Conservation (phyloP, 2,113 vertebrate species). For the Leucosticte australis region DNA sequence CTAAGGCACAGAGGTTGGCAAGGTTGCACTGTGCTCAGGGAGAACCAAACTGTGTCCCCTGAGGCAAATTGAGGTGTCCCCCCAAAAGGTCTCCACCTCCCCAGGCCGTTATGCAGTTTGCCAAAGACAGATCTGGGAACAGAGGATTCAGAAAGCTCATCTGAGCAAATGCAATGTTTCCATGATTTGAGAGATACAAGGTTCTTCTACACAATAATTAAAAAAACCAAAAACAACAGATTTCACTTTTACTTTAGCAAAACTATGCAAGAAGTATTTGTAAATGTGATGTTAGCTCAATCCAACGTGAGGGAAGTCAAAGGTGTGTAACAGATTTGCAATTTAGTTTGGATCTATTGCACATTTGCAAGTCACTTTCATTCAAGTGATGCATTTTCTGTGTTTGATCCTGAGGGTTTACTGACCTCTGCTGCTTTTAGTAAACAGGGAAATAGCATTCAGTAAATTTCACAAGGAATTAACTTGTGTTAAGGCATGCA, state of each 20-base stretch:
- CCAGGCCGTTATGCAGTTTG: accelerated
- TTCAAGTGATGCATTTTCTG: neutral
- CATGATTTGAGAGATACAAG: neutral
- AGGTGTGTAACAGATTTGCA: neutral
- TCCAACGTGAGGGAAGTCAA: neutral
- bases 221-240: neutral
- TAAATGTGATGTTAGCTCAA: neutral
- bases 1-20: neutral
- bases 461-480: neutral
- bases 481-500: neutral
- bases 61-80: neutral
- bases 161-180: neutral
- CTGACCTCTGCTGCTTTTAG: neutral
- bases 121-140: neutral
- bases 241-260: neutral
- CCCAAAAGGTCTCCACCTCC: neutral
- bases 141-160: neutral
- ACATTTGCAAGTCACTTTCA: neutral
- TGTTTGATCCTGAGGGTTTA: neutral
- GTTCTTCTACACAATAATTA: neutral
- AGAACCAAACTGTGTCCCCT: neutral
- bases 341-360: neutral
- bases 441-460: neutral
- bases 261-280: neutral
- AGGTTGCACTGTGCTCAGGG: neutral